Conservation (phyloP, 2,113 vertebrate species). For the Neolamprologus fasciatus region DNA sequence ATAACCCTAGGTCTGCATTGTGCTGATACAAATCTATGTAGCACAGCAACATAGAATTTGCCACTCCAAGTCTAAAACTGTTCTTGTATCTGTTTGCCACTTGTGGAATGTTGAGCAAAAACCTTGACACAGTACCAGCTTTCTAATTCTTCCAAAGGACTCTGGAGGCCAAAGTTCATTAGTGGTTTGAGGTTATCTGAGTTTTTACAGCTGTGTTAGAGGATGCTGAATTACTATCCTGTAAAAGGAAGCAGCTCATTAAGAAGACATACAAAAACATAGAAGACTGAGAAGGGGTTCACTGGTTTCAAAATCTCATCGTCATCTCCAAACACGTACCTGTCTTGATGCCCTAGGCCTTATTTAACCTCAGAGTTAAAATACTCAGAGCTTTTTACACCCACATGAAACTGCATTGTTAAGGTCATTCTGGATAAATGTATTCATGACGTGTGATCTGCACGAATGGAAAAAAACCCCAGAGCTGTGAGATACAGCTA, state of each 20-base stretch:
- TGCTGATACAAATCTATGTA: slow-evolving; percentile 2
- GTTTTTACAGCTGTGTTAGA: slow-evolving; percentile 34
- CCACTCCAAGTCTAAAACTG: background rate
- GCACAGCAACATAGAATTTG: background rate
- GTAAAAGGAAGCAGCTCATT: slow-evolving; percentile 43
- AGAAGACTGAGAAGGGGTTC: slow-evolving; percentile 34
- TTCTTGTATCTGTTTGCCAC: background rate
- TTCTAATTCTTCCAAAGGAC: background rate
- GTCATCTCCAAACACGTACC: slow-evolving; percentile 7
- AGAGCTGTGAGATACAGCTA: background rate
- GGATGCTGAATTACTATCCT: slow-evolving; percentile 18
- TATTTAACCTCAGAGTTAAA: slow-evolving; percentile 58
- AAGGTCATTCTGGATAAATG: slow-evolving; percentile 60
- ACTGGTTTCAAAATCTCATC: slow-evolving; percentile 23
- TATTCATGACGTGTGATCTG: slow-evolving; percentile 61
- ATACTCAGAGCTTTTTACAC: slow-evolving; percentile 43
- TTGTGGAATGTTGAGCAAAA: slow-evolving; percentile 7
- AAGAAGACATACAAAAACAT: slow-evolving; percentile 41
- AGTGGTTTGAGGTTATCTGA: slow-evolving; percentile 25
- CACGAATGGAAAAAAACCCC: slow-evolving; percentile 15
- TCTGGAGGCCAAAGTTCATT: slow-evolving; percentile 10
- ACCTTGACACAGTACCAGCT: background rate
- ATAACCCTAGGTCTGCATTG: background rate
- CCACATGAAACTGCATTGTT: slow-evolving; percentile 46
- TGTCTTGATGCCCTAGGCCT: slow-evolving; percentile 38